A percentile compares a stretch with the other conserved stretches of the same genome.
Conservation (phyloP, 2,113 vertebrate genomes). For the Psephotus haematonotus region DNA sequence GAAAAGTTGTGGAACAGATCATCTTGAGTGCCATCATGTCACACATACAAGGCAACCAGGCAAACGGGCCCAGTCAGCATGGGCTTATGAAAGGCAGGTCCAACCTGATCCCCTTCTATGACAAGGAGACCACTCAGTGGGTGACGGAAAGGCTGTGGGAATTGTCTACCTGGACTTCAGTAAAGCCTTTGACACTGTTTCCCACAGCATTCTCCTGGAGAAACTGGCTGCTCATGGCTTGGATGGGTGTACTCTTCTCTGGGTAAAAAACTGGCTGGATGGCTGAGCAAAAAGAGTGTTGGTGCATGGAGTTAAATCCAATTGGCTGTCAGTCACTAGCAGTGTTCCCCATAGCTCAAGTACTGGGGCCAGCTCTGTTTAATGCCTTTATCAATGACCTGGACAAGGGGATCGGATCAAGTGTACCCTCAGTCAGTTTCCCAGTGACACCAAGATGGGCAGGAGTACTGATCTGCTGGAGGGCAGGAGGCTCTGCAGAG, state of each 20-base stretch:
- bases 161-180: not conserved
- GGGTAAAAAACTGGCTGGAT: not conserved
- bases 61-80: not conserved
- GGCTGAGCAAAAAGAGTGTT: not conserved
- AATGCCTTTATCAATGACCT: not conserved
- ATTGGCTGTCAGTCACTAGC: not conserved
- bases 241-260: too few relatives aligned
- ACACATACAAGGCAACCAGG: not conserved
- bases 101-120: not conserved
- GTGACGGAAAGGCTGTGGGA: not conserved
- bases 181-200: not conserved
- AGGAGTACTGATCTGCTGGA: not conserved
- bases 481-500: not conserved
- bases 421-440: not conserved
- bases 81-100: not conserved
- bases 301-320: not conserved
- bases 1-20: not conserved
- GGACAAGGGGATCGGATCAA: not conserved
- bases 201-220: not conserved
- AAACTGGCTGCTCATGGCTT: not conserved
- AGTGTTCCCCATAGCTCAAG: not conserved
- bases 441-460: not conserved
- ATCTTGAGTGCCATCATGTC: not conserved
- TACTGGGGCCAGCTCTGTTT: not conserved
- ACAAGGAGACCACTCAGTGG: not conserved